Percentiles rank a stretch among this genome's conserved stretches.
Evolutionary conservation across 2,113 vertebrate species (phyloP).

Genomic region (Ailurus styani): DNA sequence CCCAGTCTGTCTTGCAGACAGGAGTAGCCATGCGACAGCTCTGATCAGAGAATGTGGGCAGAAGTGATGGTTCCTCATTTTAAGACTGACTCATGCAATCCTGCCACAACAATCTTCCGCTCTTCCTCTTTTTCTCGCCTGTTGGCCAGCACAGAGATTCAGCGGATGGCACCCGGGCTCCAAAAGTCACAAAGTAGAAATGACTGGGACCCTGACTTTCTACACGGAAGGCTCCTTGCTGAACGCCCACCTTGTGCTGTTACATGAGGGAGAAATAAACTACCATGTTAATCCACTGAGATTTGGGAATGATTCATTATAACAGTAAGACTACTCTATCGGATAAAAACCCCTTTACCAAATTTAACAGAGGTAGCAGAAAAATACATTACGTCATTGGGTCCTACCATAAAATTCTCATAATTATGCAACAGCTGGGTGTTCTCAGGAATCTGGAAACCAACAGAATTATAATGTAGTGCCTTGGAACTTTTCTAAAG

Average conservation of each 20-base stretch:
- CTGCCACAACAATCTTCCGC: background rate
- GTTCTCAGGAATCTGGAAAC: background rate
- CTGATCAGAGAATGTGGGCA: background rate
- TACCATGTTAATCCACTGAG: background rate
- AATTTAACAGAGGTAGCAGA: background rate
- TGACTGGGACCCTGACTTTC: background rate
- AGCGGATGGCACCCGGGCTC: background rate
- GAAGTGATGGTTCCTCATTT: background rate
- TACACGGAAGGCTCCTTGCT: background rate
- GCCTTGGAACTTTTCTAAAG: background rate
- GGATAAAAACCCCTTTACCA: background rate
- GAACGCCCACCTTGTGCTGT: fast-evolving
- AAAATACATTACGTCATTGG: background rate
- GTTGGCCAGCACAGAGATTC: background rate
- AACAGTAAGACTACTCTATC: background rate
- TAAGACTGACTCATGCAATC: background rate
- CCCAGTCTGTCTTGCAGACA: background rate
- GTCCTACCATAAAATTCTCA: background rate
- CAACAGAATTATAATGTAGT: background rate
- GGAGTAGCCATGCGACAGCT: background rate
- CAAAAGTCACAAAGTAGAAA: background rate
- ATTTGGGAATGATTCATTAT: background rate
- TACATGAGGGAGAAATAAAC: background rate
- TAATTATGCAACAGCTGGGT: background rate
- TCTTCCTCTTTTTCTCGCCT: background rate